Conservation (phyloP, 2,113 vertebrate species). For the Epinephelus moara region DNA sequence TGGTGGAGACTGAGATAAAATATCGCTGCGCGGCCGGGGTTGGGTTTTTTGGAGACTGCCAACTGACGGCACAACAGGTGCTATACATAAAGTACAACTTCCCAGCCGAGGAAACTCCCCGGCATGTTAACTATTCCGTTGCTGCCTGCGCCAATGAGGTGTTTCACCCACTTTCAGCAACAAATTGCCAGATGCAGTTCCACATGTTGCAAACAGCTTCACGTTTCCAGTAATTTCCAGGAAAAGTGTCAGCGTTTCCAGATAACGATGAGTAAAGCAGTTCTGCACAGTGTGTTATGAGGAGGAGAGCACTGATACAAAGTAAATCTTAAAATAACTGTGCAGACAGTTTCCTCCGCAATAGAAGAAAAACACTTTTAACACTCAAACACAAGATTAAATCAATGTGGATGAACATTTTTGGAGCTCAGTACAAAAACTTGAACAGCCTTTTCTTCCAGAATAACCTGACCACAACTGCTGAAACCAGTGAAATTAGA, state of each 20-base stretch:
- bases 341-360: not conserved
- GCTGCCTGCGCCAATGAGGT: conserved; percentile 51
- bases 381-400: not conserved
- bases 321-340: not conserved
- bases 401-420: not conserved
- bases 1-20: conserved; percentile 65
- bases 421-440: not conserved
- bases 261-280: not conserved
- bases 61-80: conserved; percentile 89
- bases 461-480: too few relatives aligned
- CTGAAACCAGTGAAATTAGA: too few relatives aligned
- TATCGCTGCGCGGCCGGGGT: conserved; percentile 59
- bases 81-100: conserved; percentile 81
- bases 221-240: conserved; percentile 14
- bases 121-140: conserved; percentile 77
- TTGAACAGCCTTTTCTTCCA: too few relatives aligned
- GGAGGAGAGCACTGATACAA: not conserved
- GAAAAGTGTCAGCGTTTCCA: not conserved
- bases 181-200: not conserved
- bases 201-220: not conserved
- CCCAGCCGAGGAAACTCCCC: conserved; percentile 81
- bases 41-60: conserved; percentile 76
- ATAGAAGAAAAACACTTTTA: not conserved
- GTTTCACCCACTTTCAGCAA: not conserved
- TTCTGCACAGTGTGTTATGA: not conserved